Evolutionary conservation across 2,797 vertebrate species (phyloP).

Genomic region (Dallia pectoralis): DNA sequence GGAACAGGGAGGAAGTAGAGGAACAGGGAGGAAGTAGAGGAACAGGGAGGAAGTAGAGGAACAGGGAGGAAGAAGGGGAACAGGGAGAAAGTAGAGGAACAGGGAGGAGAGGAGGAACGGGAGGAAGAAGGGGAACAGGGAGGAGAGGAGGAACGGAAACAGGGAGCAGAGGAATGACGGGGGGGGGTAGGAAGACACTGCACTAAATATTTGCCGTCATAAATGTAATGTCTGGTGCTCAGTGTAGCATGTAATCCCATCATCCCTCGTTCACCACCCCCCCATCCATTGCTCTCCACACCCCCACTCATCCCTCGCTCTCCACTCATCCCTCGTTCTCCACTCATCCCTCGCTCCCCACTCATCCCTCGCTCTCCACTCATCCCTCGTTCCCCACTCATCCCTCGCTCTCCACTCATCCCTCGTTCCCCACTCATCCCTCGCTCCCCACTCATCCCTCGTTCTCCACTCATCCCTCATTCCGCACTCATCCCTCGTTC

Average conservation of each 20-base stretch:
- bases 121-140: neutral
- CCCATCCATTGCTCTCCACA: too few species aligned
- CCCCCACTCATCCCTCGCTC: too few species aligned
- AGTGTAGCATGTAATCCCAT: conserved; percentile 64
- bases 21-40: too few species aligned
- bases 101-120: neutral
- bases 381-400: conserved; percentile 34
- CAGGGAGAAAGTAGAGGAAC: neutral
- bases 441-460: conserved; percentile 33
- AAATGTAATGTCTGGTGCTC: conserved; percentile 71
- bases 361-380: conserved; percentile 44
- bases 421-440: too few species aligned
- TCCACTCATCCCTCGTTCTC: conserved; percentile 49
- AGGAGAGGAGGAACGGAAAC: neutral
- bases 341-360: conserved; percentile 59
- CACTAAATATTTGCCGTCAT: conserved; percentile 62
- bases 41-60: too few species aligned
- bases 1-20: too few species aligned
- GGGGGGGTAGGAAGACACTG: conserved; percentile 18
- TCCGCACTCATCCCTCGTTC: too few species aligned
- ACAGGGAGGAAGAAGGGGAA: too few species aligned
- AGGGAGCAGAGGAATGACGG: neutral
- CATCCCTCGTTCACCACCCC: too few species aligned
- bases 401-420: neutral
- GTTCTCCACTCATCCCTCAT: too few species aligned